Conservation (phyloP, 2,797 vertebrate species). For the Cephalopachus bancanus region DNA sequence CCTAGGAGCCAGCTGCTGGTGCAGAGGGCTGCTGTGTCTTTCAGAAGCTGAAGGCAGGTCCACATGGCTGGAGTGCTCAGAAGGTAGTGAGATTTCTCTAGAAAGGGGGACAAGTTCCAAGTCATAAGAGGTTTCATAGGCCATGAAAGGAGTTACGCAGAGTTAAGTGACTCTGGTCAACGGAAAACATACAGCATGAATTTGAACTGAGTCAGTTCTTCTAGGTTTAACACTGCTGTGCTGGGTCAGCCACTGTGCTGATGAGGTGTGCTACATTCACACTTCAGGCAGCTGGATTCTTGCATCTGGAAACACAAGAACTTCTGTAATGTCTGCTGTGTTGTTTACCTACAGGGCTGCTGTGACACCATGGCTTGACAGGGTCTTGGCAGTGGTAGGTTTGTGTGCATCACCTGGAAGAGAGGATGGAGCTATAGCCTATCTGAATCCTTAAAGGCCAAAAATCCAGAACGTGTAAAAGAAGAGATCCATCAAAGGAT, state of each 20-base stretch:
- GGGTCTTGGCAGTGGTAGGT: background rate
- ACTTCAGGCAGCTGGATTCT: background rate
- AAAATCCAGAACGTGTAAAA: background rate
- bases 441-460: background rate
- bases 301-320: conserved; percentile 9
- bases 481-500: background rate
- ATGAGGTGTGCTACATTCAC: background rate
- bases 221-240: conserved; percentile 8
- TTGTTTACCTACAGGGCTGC: background rate
- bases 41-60: background rate
- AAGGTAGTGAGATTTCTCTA: background rate
- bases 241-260: background rate
- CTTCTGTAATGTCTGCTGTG: background rate
- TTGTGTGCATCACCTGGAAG: background rate
- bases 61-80: background rate
- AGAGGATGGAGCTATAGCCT: background rate
- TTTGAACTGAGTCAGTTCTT: background rate
- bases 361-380: background rate
- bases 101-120: background rate
- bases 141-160: background rate
- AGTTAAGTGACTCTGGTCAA: background rate
- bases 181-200: background rate
- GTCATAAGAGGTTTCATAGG: background rate
- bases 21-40: background rate
- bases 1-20: background rate